phyloP scores from a whole-genome alignment of 2,113 vertebrate genomes.

The Corydoras sp. region DNA sequence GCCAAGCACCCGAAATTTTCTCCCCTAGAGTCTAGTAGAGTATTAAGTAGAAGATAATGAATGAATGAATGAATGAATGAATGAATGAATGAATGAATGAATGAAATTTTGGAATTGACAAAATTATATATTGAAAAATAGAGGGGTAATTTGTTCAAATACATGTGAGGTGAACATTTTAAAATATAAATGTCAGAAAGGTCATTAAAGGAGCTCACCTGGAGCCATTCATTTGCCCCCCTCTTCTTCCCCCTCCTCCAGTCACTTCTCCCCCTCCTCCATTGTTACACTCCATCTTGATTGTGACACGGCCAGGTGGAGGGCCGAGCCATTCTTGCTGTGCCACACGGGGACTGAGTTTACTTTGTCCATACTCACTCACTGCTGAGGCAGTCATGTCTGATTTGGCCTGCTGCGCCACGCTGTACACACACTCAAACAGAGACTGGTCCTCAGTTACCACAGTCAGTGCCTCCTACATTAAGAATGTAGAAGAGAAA shows the following conservation, averaged over 20 bases:
- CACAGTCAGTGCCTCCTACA: constrained; percentile 79
- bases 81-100: too few relatives aligned
- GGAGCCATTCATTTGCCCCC: constrained; percentile 73
- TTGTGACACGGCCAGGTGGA: constrained; percentile 72
- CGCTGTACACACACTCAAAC: constrained; percentile 82
- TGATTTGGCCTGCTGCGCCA: constrained; percentile 71
- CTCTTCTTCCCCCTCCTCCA: constrained; percentile 52
- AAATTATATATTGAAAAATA: too few relatives aligned
- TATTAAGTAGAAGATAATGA: too few relatives aligned
- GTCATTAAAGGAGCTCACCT: constrained; percentile 63
- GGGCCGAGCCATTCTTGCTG: constrained; percentile 82
- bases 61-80: too few relatives aligned
- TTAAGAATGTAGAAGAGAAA: too few relatives aligned
- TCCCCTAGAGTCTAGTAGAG: too few relatives aligned
- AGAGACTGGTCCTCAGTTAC: constrained; percentile 84
- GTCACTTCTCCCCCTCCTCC: constrained; percentile 52
- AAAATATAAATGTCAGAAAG: too few relatives aligned
- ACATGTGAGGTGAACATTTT: too few relatives aligned
- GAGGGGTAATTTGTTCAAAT: too few relatives aligned
- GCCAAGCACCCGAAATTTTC: too few relatives aligned
- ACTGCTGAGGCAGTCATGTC: constrained; percentile 83
- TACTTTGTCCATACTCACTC: constrained; percentile 79
- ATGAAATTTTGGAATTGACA: too few relatives aligned
- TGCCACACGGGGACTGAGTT: constrained; percentile 79
- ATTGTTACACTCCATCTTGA: constrained; percentile 83